Conservation (phyloP, 37 sponge, comb jelly and placozoan genomes). For the Eunapius fragilis region DNA sequence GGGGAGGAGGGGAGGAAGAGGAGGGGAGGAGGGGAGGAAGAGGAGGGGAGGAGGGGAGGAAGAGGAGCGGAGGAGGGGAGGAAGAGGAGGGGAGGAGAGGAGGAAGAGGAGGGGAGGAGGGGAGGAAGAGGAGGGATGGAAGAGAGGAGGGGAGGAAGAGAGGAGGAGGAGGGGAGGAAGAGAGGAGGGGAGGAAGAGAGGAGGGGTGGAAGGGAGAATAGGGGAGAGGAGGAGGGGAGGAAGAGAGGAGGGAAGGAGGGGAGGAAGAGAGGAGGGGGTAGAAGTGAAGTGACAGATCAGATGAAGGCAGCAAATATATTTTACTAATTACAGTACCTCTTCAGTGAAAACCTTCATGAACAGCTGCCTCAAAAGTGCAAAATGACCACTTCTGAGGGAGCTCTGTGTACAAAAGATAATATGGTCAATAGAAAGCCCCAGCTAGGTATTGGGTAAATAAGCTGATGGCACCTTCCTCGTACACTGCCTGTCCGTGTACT, state of each 20-base stretch:
- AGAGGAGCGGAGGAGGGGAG: neutral
- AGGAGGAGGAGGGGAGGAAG: neutral
- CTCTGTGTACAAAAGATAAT: slow-evolving; percentile 13
- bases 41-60: neutral
- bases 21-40: neutral
- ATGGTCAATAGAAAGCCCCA: neutral
- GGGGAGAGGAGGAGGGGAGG: neutral
- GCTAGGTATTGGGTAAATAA: too few species aligned
- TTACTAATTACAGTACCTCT: slow-evolving; percentile 35
- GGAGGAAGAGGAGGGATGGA: neutral
- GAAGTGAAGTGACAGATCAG: neutral
- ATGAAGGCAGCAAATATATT: neutral
- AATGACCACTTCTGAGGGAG: slow-evolving; percentile 50
- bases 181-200: neutral
- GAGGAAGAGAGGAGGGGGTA: too few species aligned
- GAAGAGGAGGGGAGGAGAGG: neutral
- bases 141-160: neutral
- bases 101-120: neutral
- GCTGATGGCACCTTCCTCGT: too few species aligned
- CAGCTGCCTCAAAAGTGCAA: slow-evolving; percentile 39
- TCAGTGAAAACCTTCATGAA: slow-evolving; percentile 79
- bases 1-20: too few species aligned
- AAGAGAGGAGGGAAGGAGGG: neutral
- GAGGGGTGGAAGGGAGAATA: neutral
- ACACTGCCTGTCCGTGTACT: too few species aligned